Base-by-base conservation (phyloP, 37 sponge, comb jelly and placozoan species). In the Theonella swinhoei region DNA sequence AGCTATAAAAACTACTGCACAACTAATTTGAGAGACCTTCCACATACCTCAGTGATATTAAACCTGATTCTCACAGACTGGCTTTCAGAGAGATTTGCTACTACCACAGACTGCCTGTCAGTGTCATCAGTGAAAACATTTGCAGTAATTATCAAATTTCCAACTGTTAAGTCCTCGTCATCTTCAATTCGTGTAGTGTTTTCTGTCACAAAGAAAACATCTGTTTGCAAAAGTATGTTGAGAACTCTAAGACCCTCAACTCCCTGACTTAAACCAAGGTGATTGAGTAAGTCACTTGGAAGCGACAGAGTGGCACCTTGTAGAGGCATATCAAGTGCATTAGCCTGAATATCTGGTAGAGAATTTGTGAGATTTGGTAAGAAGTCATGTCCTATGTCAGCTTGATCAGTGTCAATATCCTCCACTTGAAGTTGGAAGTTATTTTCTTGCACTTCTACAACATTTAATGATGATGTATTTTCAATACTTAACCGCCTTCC, bases 131-230 rank as follows among this genome's bases (percentile, higher is more conserved):
- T 7, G 9, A 33, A 26, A 14, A 74, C 42, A n/a, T 29, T 42
- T 22, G 77, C 77, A 37, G 77, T 29, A 30, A 77, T 60, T 1
- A 77, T 34, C 77, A 77, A 14, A 34, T 60, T 77, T 28, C 77
- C 77, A 19, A 77, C 36, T 0, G 35, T 59, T 23, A 77, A 31
- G 23, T 38, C 36, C 26, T n/a, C n/a, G n/a, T n/a, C n/a, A n/a
- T n/a, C n/a, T n/a, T n/a, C n/a, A n/a, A 25, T 72, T 37, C 25
- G 38, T 38, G 25, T 72, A 20, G 31, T 31, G 2, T 59, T 22
- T 32, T 77, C 62, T 32, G 30, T n/a, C 30, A 61, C 62, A 61
- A 77, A 77, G 62, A 77, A 38, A 24, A n/a, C n/a, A 36, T 77
- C 77, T 1, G 32, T 35, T 62, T 33, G 63, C 32, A 77, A 38